phyloP scores from a whole-genome alignment of 2,888 invertebrate species.

The Mythimna albipuncta region DNA sequence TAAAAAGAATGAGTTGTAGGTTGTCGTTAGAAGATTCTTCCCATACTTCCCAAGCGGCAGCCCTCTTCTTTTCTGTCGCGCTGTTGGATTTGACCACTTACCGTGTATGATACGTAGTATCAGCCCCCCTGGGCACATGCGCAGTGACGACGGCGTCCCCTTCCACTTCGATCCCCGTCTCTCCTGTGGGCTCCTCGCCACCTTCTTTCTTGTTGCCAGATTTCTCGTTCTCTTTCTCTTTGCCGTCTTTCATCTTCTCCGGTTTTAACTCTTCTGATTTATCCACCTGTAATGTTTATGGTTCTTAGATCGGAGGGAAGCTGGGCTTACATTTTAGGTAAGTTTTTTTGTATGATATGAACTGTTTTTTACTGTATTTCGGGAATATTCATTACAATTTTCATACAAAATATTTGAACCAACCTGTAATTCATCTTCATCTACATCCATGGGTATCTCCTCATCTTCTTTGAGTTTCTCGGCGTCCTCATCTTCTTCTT shows the following conservation, averaged over 20 bases:
- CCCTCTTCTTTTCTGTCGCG: neutral
- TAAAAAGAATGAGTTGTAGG: too few relatives aligned
- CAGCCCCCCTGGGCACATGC: slow-evolving; percentile 92
- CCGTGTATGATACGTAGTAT: slow-evolving; percentile 95
- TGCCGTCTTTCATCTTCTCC: slow-evolving; percentile 81
- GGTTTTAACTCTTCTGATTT: slow-evolving; percentile 84
- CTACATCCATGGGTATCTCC: slow-evolving; percentile 88
- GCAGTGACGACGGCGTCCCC: slow-evolving; percentile 94
- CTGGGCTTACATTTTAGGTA: neutral
- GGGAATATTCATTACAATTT: neutral
- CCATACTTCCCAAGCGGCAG: too few relatives aligned
- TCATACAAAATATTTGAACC: neutral
- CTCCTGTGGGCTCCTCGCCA: slow-evolving; percentile 84
- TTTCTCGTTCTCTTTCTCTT: slow-evolving; percentile 87
- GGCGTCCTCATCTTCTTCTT: slow-evolving; percentile 91
- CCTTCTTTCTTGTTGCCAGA: slow-evolving; percentile 83
- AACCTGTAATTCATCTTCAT: slow-evolving; percentile 86
- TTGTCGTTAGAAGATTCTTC: too few relatives aligned
- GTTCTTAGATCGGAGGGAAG: neutral
- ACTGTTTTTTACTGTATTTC: too few relatives aligned
- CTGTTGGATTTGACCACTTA: slow-evolving; percentile 63
- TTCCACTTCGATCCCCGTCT: slow-evolving; percentile 92
- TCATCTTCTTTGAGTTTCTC: slow-evolving; percentile 91
- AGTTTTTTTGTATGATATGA: too few relatives aligned
- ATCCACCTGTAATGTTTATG: slow-evolving; percentile 73